Evolutionary conservation across 2,797 vertebrate genomes (phyloP).

Genomic region (Pantherophis alleghaniensis): DNA sequence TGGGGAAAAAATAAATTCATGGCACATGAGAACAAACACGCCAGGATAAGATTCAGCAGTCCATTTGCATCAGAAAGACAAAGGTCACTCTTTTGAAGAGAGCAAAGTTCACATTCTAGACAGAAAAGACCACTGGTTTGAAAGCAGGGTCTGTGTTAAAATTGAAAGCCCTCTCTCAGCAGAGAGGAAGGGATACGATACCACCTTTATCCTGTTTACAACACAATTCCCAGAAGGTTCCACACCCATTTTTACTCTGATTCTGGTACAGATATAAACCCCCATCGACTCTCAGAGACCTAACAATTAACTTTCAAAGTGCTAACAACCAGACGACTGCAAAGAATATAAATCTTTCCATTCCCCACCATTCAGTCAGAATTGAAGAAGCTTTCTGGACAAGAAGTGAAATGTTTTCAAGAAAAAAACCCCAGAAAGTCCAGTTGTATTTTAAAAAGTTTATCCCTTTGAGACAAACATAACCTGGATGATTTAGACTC

Average conservation of each 20-base stretch:
- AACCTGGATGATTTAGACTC: background rate
- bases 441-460: background rate
- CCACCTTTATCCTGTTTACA: background rate
- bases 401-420: background rate
- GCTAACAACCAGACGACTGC: background rate
- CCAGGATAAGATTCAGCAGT: background rate
- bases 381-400: background rate
- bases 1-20: background rate
- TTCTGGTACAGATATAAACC: background rate
- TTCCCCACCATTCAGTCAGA: background rate
- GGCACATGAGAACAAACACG: background rate
- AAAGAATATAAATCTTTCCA: background rate
- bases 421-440: background rate
- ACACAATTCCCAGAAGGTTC: background rate
- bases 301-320: background rate
- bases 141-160: background rate
- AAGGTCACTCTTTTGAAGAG: background rate
- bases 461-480: background rate
- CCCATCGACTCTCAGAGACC: background rate
- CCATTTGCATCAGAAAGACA: background rate
- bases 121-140: background rate
- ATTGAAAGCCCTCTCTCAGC: no score
- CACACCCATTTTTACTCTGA: background rate
- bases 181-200: background rate
- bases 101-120: background rate